Base-by-base conservation (phyloP, 2,888 invertebrate genomes). In the Belgica antarctica region DNA sequence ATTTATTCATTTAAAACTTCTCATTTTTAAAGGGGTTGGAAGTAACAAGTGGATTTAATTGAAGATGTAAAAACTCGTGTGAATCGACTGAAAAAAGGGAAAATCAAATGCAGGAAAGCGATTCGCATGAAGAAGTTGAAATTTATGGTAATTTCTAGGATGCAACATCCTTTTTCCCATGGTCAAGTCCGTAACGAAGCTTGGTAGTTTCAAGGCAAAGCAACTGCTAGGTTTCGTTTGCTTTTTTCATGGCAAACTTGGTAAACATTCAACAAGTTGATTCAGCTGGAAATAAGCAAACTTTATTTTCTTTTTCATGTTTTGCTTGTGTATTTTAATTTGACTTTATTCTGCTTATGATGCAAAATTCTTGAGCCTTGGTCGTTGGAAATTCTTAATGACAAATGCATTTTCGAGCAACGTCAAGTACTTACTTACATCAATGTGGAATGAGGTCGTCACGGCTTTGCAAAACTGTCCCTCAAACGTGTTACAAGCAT, bases 101-200 rank as follows among this genome's bases (percentile, higher is more conserved):
- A 10, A 62, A 34, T 19, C 19, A 36, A 12, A 25, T 8, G 24
- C 28, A 28, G 63, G 24, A 36, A 63, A 36, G 17, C 41, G 63
- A 63, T 63, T 63, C 63, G 63, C 63, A 63, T 63, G 63, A 57
- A 2, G 28, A 63, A 17, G 15, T 36, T 63, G 36, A 63, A 63
- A 63, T 63, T 63, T 63, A 63, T 63, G 63, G 63, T 63, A 63
- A 63, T 63, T 63, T 41, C 24, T 19, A 63, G 63, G 63, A 63
- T 63, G 36, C 41, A 10, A 63, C 63, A 63, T 63, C 63, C 63
- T 63, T 36, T 57, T 36, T 46, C 34, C n/a, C n/a, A n/a, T n/a
- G n/a, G n/a, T n/a, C n/a, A n/a, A n/a, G n/a, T n/a, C n/a, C n/a
- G n/a, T n/a, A n/a, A n/a, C n/a, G n/a, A n/a, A n/a, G n/a, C n/a